Base-by-base conservation (phyloP, 2,113 vertebrate species). In the Macquaria ambigua region DNA sequence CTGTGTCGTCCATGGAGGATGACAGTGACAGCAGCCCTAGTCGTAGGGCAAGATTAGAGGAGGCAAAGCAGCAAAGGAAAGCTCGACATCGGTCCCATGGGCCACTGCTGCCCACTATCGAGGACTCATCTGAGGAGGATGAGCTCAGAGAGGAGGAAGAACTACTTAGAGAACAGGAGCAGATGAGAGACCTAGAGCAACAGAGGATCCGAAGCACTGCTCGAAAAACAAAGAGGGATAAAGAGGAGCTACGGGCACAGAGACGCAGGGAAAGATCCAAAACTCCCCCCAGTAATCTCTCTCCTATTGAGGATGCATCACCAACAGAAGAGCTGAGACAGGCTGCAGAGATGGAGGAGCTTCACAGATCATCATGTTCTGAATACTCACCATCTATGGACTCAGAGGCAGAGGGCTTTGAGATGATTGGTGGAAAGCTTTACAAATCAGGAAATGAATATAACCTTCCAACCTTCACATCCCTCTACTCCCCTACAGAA, bases 1-100 rank as follows among this genome's bases (percentile, higher is more conserved):
- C 98, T 79, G 96, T 99, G 86, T 99, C 98, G 28, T 99, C 98
- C 0, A 96, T 99, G 81, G 98, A 99, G 88, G 98, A 99, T 89
- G 98, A 99, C 84, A 99, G 98, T 0, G 98, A 99, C 89, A 99
- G 98, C 93, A 99, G 98, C 88, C 98, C 98, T 28, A 99, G 98
- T 93, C 97, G 98, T 73, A 93, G 98, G 76, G 98, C 99, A 87
- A 96, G 97, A 64, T 95, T 99, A 2, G 98, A 99, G 52, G 98
- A 99, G 62, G 98, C 98, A 11, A 99, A 99, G 74, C 98, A 99
- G 90, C 98, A 99, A 91, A 97, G 98, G 83, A 99, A 99, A 84
- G 98, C 98, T 83, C 96, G 98, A 34, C 98, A 99, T 93, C 97
- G 98, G 50, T 97, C 98, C 0, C 98, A 99, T 0, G 98, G 98